Evolutionary conservation across 2,888 invertebrate genomes (phyloP).

Genomic region (Chloroclystis v-ata): DNA sequence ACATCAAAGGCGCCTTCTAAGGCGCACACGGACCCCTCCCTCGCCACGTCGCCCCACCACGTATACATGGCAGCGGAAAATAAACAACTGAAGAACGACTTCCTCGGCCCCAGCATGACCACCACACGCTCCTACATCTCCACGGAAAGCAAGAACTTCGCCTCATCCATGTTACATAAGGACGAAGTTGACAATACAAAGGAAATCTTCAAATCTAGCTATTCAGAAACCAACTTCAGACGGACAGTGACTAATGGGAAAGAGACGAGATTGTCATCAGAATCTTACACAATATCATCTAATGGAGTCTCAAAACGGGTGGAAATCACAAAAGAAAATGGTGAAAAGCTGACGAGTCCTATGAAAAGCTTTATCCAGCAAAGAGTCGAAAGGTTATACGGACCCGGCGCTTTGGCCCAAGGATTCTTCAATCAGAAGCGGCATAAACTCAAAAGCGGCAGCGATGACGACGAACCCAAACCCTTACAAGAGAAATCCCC

Average conservation of each 20-base stretch:
- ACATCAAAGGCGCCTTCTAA: constrained; percentile 71
- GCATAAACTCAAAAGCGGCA: constrained; percentile 63
- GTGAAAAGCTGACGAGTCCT: constrained; percentile 67
- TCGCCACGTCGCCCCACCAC: constrained; percentile 64
- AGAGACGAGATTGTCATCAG: constrained; percentile 54
- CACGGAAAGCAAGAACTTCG: constrained; percentile 63
- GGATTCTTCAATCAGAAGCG: constrained; percentile 86
- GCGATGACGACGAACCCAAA: constrained; percentile 62
- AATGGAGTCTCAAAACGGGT: constrained; percentile 68
- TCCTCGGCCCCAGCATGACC: constrained; percentile 69
- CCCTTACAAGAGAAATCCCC: constrained; percentile 63
- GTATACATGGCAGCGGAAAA: constrained; percentile 72
- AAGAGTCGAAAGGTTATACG: constrained; percentile 91
- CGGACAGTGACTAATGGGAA: constrained; percentile 63
- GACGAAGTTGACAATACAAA: constrained; percentile 69
- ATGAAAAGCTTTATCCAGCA: constrained; percentile 91
- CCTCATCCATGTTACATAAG: constrained; percentile 64
- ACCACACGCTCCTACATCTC: constrained; percentile 64
- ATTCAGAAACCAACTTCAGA: constrained; percentile 69
- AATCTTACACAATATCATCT: constrained; percentile 70
- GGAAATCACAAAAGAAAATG: constrained; percentile 71
- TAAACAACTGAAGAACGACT: constrained; percentile 72
- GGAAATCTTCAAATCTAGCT: constrained; percentile 70
- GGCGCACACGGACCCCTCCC: constrained; percentile 71
- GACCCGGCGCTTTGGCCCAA: constrained; percentile 90